A percentile compares a stretch with the other conserved stretches of the same genome.
These are phyloP conservation scores for Prinia subflava DNA, from an alignment of 2,113 vertebrate species.

Conservation along the genomic window DNA sequence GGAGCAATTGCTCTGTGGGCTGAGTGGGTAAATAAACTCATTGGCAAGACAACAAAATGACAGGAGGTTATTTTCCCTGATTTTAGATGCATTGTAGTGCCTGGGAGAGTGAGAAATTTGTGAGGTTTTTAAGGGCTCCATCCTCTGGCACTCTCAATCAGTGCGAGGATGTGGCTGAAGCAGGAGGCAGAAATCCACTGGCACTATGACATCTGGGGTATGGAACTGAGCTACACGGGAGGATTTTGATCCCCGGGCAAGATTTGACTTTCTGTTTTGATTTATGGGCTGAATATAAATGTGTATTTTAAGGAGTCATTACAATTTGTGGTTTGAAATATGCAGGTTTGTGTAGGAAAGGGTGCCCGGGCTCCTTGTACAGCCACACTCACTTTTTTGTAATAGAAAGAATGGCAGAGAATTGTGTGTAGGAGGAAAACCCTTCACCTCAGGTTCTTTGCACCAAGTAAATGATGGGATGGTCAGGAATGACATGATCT, in stretches of 20 bases:
- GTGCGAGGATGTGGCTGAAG: background rate
- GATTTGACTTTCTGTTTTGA: background rate
- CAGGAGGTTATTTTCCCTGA: background rate
- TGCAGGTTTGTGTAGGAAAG: background rate
- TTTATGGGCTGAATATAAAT: background rate
- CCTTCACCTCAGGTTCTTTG: background rate
- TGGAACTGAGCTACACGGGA: background rate
- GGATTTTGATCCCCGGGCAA: background rate
- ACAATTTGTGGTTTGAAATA: background rate
- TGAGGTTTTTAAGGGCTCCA: background rate
- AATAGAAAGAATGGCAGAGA: background rate
- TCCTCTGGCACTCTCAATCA: background rate
- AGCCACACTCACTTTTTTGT: background rate
- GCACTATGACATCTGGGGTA: background rate
- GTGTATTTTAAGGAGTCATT: background rate
- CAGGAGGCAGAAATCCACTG: background rate
- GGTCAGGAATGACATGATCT: background rate
- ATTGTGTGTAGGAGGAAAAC: background rate
- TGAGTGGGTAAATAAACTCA: background rate
- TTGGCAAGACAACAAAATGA: background rate
- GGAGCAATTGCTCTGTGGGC: background rate
- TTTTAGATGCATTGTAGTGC: background rate
- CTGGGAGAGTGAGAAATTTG: background rate
- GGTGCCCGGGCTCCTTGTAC: fast-evolving
- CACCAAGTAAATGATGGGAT: background rate